Evolutionary conservation across 2,888 invertebrate species (phyloP).

Genomic region (Thecophora atra): DNA sequence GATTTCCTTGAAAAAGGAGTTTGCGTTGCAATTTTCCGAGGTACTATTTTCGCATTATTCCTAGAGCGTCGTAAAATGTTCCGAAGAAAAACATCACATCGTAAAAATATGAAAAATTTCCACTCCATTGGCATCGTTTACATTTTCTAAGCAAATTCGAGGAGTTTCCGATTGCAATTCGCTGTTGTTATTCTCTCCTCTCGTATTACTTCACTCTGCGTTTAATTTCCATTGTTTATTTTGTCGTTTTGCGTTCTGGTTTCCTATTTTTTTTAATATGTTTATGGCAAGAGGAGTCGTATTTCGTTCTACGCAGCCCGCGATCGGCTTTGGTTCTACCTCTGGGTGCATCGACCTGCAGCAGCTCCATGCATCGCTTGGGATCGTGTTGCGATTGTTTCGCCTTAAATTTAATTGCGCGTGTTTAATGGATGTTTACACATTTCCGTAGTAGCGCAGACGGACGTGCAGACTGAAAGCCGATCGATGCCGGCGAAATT

Average conservation of each 20-base stretch:
- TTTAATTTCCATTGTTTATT: neutral
- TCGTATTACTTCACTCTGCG: neutral
- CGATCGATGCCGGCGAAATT: no score
- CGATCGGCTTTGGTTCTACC: neutral
- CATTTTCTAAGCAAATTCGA: no score
- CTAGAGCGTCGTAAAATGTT: neutral
- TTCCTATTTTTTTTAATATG: neutral
- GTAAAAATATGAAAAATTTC: no score
- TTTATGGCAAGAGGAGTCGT: neutral
- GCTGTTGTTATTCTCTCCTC: neutral
- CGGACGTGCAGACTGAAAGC: no score
- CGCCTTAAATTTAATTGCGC: neutral
- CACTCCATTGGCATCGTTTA: no score
- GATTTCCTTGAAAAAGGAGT: no score
- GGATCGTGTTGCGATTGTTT: neutral
- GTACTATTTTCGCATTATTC: no score
- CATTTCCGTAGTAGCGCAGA: neutral
- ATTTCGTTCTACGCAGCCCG: neutral
- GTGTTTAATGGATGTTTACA: constrained; percentile 3
- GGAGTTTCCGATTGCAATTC: no score
- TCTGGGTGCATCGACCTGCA: constrained; percentile 1
- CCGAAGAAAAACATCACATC: no score
- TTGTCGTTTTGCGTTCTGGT: neutral
- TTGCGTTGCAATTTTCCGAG: no score
- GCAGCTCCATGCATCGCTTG: neutral